Evolutionary conservation across 2,888 invertebrate genomes (phyloP).

Genomic region (Sicus ferrugineus): DNA sequence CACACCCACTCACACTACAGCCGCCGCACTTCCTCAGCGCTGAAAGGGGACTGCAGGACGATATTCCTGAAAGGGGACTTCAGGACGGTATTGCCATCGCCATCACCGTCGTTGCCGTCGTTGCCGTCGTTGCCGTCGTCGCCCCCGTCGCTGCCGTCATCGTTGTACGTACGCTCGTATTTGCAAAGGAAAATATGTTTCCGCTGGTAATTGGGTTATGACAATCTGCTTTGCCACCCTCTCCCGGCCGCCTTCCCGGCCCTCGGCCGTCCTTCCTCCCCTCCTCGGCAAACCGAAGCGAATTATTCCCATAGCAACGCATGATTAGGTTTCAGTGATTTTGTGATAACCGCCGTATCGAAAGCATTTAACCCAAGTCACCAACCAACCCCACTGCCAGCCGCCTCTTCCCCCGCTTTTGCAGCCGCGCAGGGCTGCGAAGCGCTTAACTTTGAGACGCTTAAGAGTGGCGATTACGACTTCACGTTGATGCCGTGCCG

Average conservation of each 20-base stretch:
- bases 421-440: not conserved
- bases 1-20: not conserved
- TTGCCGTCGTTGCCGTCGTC: not conserved
- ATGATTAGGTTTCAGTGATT: slow-evolving; percentile 45
- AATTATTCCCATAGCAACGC: slow-evolving; percentile 39
- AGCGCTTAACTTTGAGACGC: slow-evolving; percentile 19
- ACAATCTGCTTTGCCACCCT: slow-evolving; percentile 11
- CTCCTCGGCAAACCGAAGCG: not conserved
- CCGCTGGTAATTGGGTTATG: slow-evolving; percentile 36
- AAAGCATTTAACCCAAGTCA: slow-evolving; percentile 41
- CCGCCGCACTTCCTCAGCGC: not conserved
- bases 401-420: not conserved
- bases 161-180: not conserved
- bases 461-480: slow-evolving; percentile 23
- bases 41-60: not conserved
- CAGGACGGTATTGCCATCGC: not conserved
- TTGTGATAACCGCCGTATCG: slow-evolving; percentile 43
- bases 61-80: not conserved
- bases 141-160: slow-evolving; percentile 38
- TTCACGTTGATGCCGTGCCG: slow-evolving; percentile 39
- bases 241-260: not conserved
- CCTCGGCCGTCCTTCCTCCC: not conserved
- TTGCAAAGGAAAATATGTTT: slow-evolving; percentile 43
- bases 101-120: not conserved
- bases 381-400: slow-evolving; percentile 28